Conservation (phyloP, 2,113 vertebrate species). For the Deroptyus accipitrinus region DNA sequence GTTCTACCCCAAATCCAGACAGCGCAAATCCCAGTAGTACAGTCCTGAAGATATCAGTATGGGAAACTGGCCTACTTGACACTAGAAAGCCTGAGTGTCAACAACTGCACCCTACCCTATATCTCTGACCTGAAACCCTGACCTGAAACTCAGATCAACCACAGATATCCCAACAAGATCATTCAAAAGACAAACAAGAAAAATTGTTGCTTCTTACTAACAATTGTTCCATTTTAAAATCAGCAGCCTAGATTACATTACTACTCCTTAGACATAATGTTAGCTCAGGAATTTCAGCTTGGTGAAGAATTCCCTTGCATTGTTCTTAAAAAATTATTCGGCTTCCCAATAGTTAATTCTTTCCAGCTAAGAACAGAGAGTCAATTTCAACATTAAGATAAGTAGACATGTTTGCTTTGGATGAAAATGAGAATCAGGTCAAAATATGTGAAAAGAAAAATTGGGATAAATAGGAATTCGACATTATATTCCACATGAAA, state of each 20-base stretch:
- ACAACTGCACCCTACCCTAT: neutral
- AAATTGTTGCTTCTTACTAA: neutral
- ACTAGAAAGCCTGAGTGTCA: neutral
- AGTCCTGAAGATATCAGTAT: neutral
- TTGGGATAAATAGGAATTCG: neutral
- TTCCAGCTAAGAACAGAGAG: neutral
- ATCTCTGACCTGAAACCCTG: neutral
- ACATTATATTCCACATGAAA: neutral
- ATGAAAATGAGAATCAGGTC: neutral
- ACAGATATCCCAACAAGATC: neutral
- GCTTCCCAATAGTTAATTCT: neutral
- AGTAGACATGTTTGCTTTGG: neutral
- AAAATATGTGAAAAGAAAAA: neutral
- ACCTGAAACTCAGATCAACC: neutral
- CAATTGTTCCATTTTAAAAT: neutral
- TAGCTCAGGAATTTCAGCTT: neutral
- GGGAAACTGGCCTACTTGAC: neutral
- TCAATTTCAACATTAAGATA: neutral
- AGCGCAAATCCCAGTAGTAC: neutral
- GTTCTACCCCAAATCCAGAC: neutral
- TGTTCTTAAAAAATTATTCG: neutral
- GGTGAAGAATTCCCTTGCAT: neutral
- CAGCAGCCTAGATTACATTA: neutral
- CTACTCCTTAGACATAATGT: neutral
- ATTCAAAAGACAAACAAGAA: neutral